A percentile compares a stretch with the other conserved stretches of the same genome.
Evolutionary conservation across 2,113 vertebrate genomes (phyloP).

Genomic region (Indicator indicator): DNA sequence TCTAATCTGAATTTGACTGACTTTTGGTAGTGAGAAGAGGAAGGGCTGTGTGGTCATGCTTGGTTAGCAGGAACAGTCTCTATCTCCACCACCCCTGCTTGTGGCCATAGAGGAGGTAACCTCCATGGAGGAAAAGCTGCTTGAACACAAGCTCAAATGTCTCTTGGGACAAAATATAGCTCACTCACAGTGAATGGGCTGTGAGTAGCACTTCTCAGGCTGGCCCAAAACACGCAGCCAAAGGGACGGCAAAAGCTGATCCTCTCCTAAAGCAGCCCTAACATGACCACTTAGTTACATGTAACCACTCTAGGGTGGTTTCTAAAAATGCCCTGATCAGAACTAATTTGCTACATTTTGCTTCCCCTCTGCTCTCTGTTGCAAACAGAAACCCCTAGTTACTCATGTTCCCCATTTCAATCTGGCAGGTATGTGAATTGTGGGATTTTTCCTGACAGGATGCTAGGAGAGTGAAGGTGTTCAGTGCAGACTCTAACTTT

Average conservation of each 20-base stretch:
- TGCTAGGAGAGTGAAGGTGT: not conserved
- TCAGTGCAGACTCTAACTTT: not conserved
- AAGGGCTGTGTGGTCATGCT: not conserved
- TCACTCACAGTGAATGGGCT: not conserved
- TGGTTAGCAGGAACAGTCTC: not conserved
- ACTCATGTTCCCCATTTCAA: not conserved
- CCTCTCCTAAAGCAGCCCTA: not conserved
- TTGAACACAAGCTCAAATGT: not conserved
- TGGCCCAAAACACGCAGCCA: not conserved
- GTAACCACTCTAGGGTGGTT: not conserved
- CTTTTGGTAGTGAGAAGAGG: not conserved
- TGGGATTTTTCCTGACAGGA: not conserved
- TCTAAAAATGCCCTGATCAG: not conserved
- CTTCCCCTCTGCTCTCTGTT: not conserved
- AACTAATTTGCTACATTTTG: not conserved
- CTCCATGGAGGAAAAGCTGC: not conserved
- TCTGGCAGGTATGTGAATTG: not conserved
- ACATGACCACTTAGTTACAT: not conserved
- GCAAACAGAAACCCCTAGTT: not conserved
- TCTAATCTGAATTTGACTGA: not conserved
- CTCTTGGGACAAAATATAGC: not conserved
- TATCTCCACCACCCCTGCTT: not conserved
- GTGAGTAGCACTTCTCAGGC: not conserved
- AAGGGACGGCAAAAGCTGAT: not conserved
- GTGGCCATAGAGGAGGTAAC: not conserved